Conservation (phyloP, 2,888 invertebrate species). For the Sinohyriopsis cumingii region DNA sequence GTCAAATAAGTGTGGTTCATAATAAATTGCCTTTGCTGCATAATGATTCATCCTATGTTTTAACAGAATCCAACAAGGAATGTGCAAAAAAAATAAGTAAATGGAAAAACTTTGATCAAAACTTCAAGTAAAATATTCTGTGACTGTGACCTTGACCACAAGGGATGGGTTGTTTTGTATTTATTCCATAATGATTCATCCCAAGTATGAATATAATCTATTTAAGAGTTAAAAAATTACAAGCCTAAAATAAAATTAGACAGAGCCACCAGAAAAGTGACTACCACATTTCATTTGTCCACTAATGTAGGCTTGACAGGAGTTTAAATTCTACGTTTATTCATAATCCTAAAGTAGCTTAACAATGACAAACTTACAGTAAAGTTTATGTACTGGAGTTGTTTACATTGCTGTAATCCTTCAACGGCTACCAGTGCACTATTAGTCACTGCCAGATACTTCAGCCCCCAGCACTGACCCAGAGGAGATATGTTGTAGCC, state of each 20-base stretch:
- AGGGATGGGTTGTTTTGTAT: no score
- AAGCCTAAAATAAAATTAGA: no score
- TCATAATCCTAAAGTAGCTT: neutral
- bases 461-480: constrained; percentile 60
- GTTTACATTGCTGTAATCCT: constrained; percentile 60
- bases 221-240: no score
- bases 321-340: neutral
- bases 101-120: no score
- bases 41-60: no score
- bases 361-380: constrained; percentile 45
- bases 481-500: constrained; percentile 61
- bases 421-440: constrained; percentile 63
- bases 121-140: no score
- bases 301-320: neutral
- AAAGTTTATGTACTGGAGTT: constrained; percentile 60
- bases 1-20: neutral
- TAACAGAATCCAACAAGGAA: neutral
- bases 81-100: no score
- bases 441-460: constrained; percentile 54
- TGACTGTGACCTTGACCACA: no score
- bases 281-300: no score
- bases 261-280: no score
- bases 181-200: no score
- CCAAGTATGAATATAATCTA: no score
- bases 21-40: neutral